Conservation (phyloP, 23 tunicate species). For the Aplidium turbinatum region DNA sequence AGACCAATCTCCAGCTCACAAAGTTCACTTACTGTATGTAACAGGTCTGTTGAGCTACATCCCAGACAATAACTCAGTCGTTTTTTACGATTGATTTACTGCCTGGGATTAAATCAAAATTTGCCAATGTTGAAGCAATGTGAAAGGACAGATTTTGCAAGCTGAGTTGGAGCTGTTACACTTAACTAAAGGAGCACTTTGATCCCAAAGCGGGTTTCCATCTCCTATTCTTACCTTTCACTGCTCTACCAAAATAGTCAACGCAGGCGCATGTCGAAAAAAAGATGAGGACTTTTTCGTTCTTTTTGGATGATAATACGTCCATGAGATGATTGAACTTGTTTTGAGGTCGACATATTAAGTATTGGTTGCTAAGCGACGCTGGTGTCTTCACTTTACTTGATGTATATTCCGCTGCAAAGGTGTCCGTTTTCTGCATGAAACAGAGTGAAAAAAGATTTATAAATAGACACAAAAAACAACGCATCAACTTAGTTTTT, state of each 20-base stretch:
- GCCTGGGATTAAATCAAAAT: constrained; percentile 1
- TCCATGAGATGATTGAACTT: constrained; percentile 67
- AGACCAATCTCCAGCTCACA: no score
- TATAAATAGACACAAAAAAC: no score
- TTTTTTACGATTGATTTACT: not conserved
- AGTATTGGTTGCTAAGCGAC: constrained; percentile 62
- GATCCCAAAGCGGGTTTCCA: no score
- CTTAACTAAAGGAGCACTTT: no score
- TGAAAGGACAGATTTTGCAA: no score
- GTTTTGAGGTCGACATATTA: constrained; percentile 41
- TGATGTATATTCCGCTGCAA: constrained; percentile 24
- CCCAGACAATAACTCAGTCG: no score
- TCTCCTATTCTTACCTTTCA: constrained; percentile 75
- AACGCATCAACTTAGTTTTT: no score
- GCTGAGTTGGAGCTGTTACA: no score
- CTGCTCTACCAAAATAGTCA: constrained; percentile 84
- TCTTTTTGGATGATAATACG: constrained; percentile 37
- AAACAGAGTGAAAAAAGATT: no score
- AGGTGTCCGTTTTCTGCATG: constrained; percentile 48
- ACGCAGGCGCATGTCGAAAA: constrained; percentile 94
- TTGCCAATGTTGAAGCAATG: constrained; percentile 1
- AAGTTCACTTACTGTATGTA: no score
- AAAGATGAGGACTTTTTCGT: constrained; percentile 69
- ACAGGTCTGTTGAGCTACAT: no score
- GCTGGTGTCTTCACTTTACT: constrained; percentile 66